A percentile compares a stretch with the other conserved stretches of the same genome.
phyloP scores from a whole-genome alignment of 2,888 invertebrate species.

The Cerastis leucographa region DNA sequence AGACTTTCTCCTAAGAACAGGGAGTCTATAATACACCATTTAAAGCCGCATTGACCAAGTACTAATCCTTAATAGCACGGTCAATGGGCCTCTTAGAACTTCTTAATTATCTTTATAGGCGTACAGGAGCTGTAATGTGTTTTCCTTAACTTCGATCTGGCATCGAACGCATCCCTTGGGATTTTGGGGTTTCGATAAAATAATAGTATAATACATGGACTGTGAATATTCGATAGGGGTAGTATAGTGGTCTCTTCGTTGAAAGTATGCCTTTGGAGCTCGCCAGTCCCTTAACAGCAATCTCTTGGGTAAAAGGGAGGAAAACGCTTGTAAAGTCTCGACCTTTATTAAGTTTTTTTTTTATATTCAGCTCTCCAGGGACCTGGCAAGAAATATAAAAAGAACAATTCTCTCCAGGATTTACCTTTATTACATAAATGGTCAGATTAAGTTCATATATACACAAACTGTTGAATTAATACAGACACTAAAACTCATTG shows the following conservation, averaged over 20 bases:
- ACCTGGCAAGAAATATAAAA: slow-evolving; percentile 30
- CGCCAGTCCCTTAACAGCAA: slow-evolving; percentile 44
- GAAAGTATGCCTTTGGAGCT: slow-evolving; percentile 21
- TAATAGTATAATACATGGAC: slow-evolving; percentile 36
- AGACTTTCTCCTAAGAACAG: neutral
- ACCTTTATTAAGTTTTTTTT: slow-evolving; percentile 55
- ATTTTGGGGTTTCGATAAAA: slow-evolving; percentile 21
- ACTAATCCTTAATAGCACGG: slow-evolving; percentile 33
- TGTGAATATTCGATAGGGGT: slow-evolving; percentile 23
- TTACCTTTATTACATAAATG: slow-evolving; percentile 9
- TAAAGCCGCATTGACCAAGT: slow-evolving; percentile 7
- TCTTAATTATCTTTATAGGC: slow-evolving; percentile 48
- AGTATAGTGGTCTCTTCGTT: slow-evolving; percentile 11
- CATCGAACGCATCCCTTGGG: slow-evolving; percentile 19
- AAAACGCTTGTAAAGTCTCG: slow-evolving; percentile 42
- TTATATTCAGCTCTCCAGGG: slow-evolving; percentile 43
- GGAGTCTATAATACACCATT: neutral
- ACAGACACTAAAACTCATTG: slow-evolving; percentile 58
- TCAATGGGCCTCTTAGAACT: slow-evolving; percentile 42
- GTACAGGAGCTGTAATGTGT: slow-evolving; percentile 17
- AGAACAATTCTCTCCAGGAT: slow-evolving; percentile 17
- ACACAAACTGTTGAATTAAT: slow-evolving; percentile 33
- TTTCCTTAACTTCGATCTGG: slow-evolving; percentile 18
- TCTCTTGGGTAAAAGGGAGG: slow-evolving; percentile 29
- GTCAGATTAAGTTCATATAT: slow-evolving; percentile 34